Conservation (phyloP, 92 coral and sea anemone genomes). For the Parazoanthus atlanticus region DNA sequence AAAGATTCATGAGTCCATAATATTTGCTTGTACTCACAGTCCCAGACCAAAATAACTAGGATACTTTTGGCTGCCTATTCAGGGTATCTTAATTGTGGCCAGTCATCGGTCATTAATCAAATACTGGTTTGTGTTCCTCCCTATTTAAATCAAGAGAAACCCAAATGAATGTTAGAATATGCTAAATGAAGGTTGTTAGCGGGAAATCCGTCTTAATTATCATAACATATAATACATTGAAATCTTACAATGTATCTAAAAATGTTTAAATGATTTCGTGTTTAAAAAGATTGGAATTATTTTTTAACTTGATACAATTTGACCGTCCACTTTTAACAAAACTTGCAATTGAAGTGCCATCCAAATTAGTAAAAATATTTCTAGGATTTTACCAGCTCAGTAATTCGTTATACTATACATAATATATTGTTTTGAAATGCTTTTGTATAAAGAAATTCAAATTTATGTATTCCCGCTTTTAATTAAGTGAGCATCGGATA, state of each 20-base stretch:
- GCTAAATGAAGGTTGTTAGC: background rate
- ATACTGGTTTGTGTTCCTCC: background rate
- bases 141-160: background rate
- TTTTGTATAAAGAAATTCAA: too few species aligned
- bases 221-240: background rate
- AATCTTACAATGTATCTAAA: background rate
- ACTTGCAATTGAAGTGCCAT: background rate
- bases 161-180: background rate
- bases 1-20: too few species aligned
- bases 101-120: background rate
- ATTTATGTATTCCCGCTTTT: background rate
- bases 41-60: too few species aligned
- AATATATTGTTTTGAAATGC: too few species aligned
- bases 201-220: background rate
- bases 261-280: background rate
- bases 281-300: too few species aligned
- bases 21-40: too few species aligned
- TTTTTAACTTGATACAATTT: too few species aligned
- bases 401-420: background rate
- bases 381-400: background rate
- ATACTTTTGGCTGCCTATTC: too few species aligned
- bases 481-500: slow-evolving; percentile 6
- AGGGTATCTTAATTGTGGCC: too few species aligned
- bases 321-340: background rate
- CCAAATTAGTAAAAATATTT: background rate